Conservation (phyloP, 2,888 invertebrate species). For the Azorinus chamasolen region DNA sequence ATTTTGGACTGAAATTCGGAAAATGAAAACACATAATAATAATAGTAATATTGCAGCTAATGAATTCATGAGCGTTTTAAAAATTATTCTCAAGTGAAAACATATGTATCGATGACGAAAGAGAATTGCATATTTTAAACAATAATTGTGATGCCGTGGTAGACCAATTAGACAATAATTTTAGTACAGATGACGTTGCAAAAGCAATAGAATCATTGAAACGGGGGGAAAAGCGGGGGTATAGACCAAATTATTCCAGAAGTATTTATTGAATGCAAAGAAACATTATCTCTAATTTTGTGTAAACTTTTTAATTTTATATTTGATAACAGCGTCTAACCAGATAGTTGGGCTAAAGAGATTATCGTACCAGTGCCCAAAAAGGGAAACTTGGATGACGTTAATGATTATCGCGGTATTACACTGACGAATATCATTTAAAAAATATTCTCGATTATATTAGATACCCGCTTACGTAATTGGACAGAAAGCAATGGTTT, state of each 20-base stretch:
- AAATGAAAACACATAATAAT: too few species aligned
- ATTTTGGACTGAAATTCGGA: too few species aligned
- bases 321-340: constrained; percentile 9
- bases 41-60: too few species aligned
- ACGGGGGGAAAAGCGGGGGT: constrained; percentile 5
- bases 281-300: neutral
- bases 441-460: constrained; percentile 3
- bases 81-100: too few species aligned
- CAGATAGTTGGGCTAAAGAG: constrained; percentile 9
- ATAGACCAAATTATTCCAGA: constrained; percentile 3
- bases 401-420: too few species aligned
- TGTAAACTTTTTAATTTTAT: constrained; percentile 22
- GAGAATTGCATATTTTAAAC: too few species aligned
- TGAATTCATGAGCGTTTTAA: too few species aligned
- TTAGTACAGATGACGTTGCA: constrained; percentile 4
- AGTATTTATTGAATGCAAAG: constrained; percentile 12
- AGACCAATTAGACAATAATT: too few species aligned
- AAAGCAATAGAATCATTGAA: constrained; percentile 9
- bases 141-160: neutral
- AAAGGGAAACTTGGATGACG: too few species aligned
- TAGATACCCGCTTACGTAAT: too few species aligned
- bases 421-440: constrained; percentile 13
- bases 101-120: too few species aligned
- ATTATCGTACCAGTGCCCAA: constrained; percentile 15
- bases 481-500: too few species aligned